phyloP scores from a whole-genome alignment of 2,113 vertebrate genomes.

The Telmatochromis sp. region DNA sequence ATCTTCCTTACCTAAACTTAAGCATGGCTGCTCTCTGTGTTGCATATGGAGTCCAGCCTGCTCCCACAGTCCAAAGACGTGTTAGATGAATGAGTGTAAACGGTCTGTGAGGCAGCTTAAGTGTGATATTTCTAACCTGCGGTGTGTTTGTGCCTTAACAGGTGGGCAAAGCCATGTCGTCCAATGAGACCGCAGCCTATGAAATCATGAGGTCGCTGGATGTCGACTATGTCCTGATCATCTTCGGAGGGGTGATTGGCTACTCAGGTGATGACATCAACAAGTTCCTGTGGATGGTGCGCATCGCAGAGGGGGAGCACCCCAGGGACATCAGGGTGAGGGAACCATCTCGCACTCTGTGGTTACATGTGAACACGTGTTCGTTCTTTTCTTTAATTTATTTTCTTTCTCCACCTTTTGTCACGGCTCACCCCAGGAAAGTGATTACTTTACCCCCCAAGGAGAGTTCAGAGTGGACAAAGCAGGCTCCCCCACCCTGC shows the following conservation, averaged over 20 bases:
- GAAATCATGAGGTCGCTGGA: constrained; percentile 95
- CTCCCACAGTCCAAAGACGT: neutral
- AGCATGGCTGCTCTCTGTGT: neutral
- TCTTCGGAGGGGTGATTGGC: constrained; percentile 95
- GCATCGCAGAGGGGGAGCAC: constrained; percentile 95
- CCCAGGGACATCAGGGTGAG: constrained; percentile 95
- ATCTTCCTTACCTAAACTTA: neutral
- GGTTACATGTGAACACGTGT: neutral
- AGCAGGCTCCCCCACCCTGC: constrained; percentile 89
- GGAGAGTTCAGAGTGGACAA: constrained; percentile 97
- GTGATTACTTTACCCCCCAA: constrained; percentile 96
- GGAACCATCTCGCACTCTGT: neutral
- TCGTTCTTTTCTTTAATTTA: neutral
- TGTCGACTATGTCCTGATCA: constrained; percentile 95
- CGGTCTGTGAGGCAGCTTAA: neutral
- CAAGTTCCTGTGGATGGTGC: constrained; percentile 98
- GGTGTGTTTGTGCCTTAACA: constrained; percentile 23
- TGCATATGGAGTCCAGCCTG: neutral
- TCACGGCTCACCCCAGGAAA: constrained; percentile 75
- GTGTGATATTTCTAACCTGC: neutral
- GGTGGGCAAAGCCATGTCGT: constrained; percentile 98
- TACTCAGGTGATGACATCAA: constrained; percentile 98
- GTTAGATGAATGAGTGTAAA: neutral
- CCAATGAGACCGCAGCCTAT: constrained; percentile 91
- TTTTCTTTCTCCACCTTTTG: neutral